Conservation (phyloP, 2,888 invertebrate species). For the Himalopsyche japonica region DNA sequence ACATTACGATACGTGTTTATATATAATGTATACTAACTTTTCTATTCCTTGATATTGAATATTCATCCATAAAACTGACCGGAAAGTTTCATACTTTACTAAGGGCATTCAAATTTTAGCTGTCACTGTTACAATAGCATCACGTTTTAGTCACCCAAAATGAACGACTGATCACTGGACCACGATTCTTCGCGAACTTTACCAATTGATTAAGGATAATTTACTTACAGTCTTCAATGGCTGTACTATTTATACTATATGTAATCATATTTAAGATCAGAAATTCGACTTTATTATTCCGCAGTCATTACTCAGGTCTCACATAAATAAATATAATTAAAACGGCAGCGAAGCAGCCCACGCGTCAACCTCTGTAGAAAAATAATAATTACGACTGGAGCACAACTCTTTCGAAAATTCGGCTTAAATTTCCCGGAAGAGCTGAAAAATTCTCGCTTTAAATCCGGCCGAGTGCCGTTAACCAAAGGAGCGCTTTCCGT, state of each 20-base stretch:
- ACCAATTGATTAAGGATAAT: no score
- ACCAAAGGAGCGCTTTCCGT: slow-evolving; percentile 3
- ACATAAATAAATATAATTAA: neutral
- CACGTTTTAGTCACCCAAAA: no score
- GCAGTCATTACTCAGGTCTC: neutral
- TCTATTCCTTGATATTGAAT: no score
- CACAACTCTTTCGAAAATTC: neutral
- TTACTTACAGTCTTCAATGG: no score
- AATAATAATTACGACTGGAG: neutral
- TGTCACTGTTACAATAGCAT: no score
- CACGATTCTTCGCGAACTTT: no score
- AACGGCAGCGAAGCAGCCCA: neutral
- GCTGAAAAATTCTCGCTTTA: slow-evolving; percentile 16
- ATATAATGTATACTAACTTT: no score
- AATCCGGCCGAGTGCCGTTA: slow-evolving; percentile 1
- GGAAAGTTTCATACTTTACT: no score
- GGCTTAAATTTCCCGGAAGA: neutral
- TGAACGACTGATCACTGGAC: no score
- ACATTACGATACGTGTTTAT: no score
- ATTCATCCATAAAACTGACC: no score
- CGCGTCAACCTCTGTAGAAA: neutral
- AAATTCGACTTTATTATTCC: neutral
- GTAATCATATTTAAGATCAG: neutral
- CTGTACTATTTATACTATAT: neutral
- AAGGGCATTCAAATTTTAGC: no score